Base-by-base conservation (phyloP, 2,797 vertebrate genomes). In the Anniella stebbinsi region DNA sequence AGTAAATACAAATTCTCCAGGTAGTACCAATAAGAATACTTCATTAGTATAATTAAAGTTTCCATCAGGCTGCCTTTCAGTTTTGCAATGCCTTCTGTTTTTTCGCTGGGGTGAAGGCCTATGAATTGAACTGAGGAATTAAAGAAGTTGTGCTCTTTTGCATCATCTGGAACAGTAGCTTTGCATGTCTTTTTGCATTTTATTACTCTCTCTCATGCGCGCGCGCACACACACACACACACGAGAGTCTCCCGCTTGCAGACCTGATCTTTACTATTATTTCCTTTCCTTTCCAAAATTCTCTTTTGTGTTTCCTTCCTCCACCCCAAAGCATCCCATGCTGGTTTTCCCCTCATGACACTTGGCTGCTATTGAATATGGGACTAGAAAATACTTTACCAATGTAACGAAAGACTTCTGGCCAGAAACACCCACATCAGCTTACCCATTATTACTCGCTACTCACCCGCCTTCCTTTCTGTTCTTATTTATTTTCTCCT, bases 71-170 rank as follows among this genome's bases (percentile, higher is more conserved):
- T 66, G 10, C 45, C 4, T 80, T 70, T 89, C 77, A 8, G 28
- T 90, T 86, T 81, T 51, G 9, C 28, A 75, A 86, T 63, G 18
- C 15, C 67, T 81, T 81, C 67, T 73, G 48, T 86, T 90, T 90
- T 75, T 63, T 63, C 45, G 33, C 23, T 66, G 17, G 57, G 25
- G 17, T 86, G 41, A 38, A 25, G 30, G 48, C 48, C 72, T 41
- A 12, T 45, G 45, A 69, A 1, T 41, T 63, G 33, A 88, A 38
- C 51, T 36, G 17, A 80, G 30, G 33, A 89, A 85, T 76, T 28
- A n/a, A 84, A 54, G 45, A 38, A 54, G n/a, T 41, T 72, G n/a
- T 21, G 25, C 36, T 70, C 9, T 33, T 67, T 54, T 84, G 72
- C 70, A 77, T 69, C 48, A 67, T 85, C 72, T 84, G 60, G 45